These are phyloP conservation scores for Trichechus manatus DNA, from an alignment of 2,113 vertebrate species.

Conservation along the genomic window DNA sequence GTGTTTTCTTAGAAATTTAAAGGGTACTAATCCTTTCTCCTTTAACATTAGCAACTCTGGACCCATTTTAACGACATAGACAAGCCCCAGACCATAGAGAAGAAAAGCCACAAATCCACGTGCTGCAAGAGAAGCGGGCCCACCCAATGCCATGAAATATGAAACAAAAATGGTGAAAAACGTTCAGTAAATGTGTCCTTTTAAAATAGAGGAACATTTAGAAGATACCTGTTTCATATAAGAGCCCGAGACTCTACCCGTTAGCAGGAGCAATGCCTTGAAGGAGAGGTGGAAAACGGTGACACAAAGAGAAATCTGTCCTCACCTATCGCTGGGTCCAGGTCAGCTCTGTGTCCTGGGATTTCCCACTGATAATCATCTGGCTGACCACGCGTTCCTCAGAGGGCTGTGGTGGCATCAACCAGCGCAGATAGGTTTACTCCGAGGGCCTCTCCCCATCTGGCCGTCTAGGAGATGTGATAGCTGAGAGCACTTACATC, in stretches of 20 bases:
- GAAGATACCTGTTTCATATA: not conserved
- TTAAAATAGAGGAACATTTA: not conserved
- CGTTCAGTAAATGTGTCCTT: too few species aligned
- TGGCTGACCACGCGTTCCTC: too few species aligned
- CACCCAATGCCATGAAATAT: not conserved
- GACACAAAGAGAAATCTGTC: not conserved
- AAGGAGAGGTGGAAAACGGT: not conserved
- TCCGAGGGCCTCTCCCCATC: too few species aligned
- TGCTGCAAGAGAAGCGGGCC: not conserved
- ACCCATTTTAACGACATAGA: not conserved
- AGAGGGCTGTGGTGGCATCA: too few species aligned
- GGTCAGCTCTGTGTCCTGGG: not conserved
- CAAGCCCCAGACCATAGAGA: not conserved
- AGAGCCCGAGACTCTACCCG: not conserved
- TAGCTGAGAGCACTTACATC: too few species aligned
- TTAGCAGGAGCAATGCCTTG: not conserved
- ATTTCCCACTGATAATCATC: too few species aligned
- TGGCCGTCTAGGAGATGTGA: too few species aligned
- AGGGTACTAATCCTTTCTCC: not conserved
- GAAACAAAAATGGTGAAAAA: not conserved
- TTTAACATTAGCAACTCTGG: not conserved
- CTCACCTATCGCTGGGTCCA: too few species aligned
- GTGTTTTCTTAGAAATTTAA: conserved; percentile 38
- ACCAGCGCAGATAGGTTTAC: too few species aligned
- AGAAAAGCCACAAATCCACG: not conserved